A percentile compares a stretch with the other conserved stretches of the same genome.
Conservation (phyloP, 1,140 invertebrate species). For the Hypsibius dujardini region DNA sequence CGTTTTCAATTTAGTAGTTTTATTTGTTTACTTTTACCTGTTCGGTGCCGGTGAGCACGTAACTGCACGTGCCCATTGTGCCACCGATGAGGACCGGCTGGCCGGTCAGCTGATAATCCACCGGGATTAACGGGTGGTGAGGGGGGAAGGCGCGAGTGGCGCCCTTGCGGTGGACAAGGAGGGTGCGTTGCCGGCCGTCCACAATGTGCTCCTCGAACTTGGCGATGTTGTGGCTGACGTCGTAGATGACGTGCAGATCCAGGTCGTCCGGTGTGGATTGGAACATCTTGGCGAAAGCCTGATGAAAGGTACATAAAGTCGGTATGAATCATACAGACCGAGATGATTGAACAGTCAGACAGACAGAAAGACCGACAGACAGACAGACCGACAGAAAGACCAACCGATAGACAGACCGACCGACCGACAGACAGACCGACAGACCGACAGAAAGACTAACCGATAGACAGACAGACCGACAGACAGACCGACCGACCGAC, state of each 20-base stretch:
- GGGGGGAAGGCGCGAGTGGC: slow-evolving; percentile 98
- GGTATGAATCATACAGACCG: too few species aligned
- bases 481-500: too few species aligned
- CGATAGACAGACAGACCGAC: too few species aligned
- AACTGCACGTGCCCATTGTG: slow-evolving; percentile 98
- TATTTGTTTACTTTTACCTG: too few species aligned
- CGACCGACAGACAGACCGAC: too few species aligned
- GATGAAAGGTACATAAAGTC: too few species aligned
- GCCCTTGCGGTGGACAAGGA: slow-evolving; percentile 94
- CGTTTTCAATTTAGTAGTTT: too few species aligned
- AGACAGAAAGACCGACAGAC: too few species aligned
- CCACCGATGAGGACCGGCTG: slow-evolving; percentile 97
- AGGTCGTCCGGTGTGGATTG: slow-evolving; percentile 86
- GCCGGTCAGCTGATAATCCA: slow-evolving; percentile 92
- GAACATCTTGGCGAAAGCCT: slow-evolving; percentile 96
- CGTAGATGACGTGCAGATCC: slow-evolving; percentile 99
- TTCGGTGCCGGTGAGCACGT: slow-evolving; percentile 71
- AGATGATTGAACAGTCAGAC: background rate
- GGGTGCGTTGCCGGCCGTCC: slow-evolving; percentile 78
- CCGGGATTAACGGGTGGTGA: slow-evolving; percentile 94
- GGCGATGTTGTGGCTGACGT: slow-evolving; percentile 96
- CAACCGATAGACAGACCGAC: too few species aligned
- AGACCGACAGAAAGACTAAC: too few species aligned
- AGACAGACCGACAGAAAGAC: too few species aligned
- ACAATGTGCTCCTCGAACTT: slow-evolving; percentile 95